Evolutionary conservation across 2,888 invertebrate species (phyloP).

Genomic region (Epinotia ramella): DNA sequence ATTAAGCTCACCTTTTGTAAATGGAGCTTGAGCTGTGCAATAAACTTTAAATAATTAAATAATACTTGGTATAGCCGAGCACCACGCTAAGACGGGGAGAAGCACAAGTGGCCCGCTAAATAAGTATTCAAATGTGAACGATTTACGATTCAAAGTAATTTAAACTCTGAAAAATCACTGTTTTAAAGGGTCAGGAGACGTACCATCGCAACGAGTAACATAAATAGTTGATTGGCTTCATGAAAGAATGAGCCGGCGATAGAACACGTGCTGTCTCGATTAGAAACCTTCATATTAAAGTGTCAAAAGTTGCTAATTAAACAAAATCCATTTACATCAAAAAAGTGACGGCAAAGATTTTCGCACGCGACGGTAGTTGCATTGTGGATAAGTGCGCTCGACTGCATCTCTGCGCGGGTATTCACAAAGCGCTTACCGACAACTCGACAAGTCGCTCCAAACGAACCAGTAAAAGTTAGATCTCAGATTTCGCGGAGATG

Average conservation of each 20-base stretch:
- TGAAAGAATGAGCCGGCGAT: neutral
- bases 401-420: constrained; percentile 56
- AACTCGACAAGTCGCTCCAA: neutral
- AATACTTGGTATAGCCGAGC: too few species aligned
- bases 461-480: neutral
- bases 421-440: neutral
- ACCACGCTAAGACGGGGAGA: too few species aligned
- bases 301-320: constrained; percentile 28
- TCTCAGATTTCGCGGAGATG: neutral
- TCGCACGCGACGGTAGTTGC: constrained; percentile 53
- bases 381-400: constrained; percentile 59
- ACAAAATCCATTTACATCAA: constrained; percentile 26
- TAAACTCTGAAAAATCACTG: too few species aligned
- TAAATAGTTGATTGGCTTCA: too few species aligned
- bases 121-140: too few species aligned
- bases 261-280: constrained; percentile 21
- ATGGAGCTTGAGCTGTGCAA: too few species aligned
- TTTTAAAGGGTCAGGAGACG: too few species aligned
- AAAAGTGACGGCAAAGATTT: constrained; percentile 41
- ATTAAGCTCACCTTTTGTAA: too few species aligned
- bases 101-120: too few species aligned
- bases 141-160: too few species aligned
- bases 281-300: constrained; percentile 35
- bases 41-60: too few species aligned
- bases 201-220: too few species aligned